These are phyloP conservation scores for Choloepus didactylus DNA, from an alignment of 2,797 vertebrate species.

Conservation along the genomic window DNA sequence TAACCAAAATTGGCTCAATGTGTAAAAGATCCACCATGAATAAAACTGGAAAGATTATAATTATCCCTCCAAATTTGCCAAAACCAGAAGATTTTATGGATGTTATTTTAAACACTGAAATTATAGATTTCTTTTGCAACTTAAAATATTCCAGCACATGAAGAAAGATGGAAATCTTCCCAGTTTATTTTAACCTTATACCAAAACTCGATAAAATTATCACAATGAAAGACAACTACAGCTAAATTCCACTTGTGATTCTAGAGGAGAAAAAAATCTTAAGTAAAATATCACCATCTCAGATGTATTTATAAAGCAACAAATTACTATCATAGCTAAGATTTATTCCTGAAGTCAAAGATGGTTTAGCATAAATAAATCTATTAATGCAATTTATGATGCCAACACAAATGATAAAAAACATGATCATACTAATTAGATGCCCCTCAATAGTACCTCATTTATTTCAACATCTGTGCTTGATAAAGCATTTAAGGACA, in stretches of 20 bases:
- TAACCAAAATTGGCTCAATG: conserved; percentile 76
- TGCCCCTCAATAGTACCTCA: neutral
- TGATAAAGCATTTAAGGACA: conserved; percentile 45
- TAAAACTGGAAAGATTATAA: conserved; percentile 80
- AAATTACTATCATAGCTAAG: neutral
- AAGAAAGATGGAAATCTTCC: conserved; percentile 81
- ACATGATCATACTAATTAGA: neutral
- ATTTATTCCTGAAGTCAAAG: conserved; percentile 63
- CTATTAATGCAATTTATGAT: neutral
- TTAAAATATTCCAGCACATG: conserved; percentile 79
- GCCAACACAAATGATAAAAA: conserved; percentile 10
- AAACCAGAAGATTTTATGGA: conserved; percentile 82
- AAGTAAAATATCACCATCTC: conserved; percentile 68
- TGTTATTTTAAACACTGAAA: conserved; percentile 84
- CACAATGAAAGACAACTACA: conserved; percentile 76
- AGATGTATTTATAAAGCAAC: conserved; percentile 63
- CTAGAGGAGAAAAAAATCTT: conserved; percentile 60
- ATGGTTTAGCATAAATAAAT: conserved; percentile 41
- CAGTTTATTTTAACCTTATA: conserved; percentile 83
- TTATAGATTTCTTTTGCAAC: conserved; percentile 83
- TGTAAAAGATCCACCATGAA: conserved; percentile 76
- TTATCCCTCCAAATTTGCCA: conserved; percentile 82
- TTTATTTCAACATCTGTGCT: neutral
- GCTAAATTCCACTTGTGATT: conserved; percentile 75
- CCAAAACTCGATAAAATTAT: conserved; percentile 81